Base-by-base conservation (phyloP, 2,888 invertebrate genomes). In the Actias luna region DNA sequence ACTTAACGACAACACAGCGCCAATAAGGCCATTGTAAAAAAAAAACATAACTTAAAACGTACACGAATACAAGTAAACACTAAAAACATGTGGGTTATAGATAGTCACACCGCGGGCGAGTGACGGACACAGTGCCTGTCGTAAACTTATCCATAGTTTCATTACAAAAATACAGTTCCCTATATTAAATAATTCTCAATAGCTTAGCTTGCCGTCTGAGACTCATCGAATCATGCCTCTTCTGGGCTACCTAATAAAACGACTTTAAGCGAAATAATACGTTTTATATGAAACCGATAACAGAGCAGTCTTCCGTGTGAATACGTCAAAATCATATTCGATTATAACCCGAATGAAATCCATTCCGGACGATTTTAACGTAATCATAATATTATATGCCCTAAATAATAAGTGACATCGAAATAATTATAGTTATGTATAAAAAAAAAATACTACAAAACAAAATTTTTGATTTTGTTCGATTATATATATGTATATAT, bases 121-220 rank as follows among this genome's bases (percentile, higher is more conserved):
- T 79, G 82, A 85, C 76, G 74, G 78, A 22, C 74, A 74, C 70
- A 71, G 70, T 74, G 71, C 75, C 76, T 70, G 71, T 74, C 79
- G 61, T 82, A 81, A 87, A 88, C 67, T 68, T 72, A 88, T 78
- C 80, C 60, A 88, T 85, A 87, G 80, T 82, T 79, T 79, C 77
- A 75, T 85, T 90, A 92, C 83, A 92, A 92, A 89, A 92, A 92
- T 92, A 92, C 91, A 88, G 88, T 85, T 88, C 84, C 85, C 84
- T 89, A 89, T 85, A 82, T 85, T 86, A 69, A 69, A 68, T 67
- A 87, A 89, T 85, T 85, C 84, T 89, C 85, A 81, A 86, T 81
- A 87, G 85, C 83, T 85, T 87, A 88, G 88, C 88, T 87, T 87
- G 89, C 86, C 88, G 77, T 82, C 82, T 86, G 92, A 89, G 89